These are phyloP conservation scores for Pedionomus torquatus DNA, from an alignment of 2,113 vertebrate species.

Conservation along the genomic window DNA sequence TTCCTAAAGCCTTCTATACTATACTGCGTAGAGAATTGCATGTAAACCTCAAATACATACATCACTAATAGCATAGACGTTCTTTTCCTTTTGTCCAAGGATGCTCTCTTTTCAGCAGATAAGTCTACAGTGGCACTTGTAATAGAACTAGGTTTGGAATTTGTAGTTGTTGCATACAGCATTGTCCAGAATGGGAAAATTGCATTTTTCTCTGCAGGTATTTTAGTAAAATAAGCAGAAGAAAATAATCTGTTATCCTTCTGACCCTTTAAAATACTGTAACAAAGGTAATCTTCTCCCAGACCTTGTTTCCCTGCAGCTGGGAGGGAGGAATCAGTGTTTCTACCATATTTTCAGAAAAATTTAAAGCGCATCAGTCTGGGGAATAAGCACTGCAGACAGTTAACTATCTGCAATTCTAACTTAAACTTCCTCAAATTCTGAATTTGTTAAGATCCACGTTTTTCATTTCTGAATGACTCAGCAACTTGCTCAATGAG, in stretches of 20 bases:
- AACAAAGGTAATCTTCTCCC: neutral
- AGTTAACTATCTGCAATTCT: neutral
- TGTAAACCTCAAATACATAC: rapidly evolving
- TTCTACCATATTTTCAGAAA: neutral
- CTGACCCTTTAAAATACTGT: neutral
- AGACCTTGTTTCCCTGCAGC: neutral
- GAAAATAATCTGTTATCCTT: neutral
- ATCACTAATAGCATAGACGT: rapidly evolving
- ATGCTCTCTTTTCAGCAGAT: neutral
- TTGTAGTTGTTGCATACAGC: neutral
- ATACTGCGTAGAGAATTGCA: neutral
- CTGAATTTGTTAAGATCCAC: neutral
- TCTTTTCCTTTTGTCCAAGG: neutral
- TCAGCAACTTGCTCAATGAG: neutral
- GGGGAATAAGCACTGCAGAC: neutral
- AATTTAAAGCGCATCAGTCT: neutral
- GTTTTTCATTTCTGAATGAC: neutral
- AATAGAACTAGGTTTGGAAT: neutral
- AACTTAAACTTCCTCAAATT: neutral
- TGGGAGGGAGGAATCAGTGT: neutral
- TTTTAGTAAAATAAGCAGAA: neutral
- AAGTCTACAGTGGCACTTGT: neutral
- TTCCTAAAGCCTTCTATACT: neutral
- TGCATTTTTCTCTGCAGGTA: neutral
- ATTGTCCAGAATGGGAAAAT: neutral